Base-by-base conservation (phyloP, 2,113 vertebrate genomes). In the Talpa occidentalis region DNA sequence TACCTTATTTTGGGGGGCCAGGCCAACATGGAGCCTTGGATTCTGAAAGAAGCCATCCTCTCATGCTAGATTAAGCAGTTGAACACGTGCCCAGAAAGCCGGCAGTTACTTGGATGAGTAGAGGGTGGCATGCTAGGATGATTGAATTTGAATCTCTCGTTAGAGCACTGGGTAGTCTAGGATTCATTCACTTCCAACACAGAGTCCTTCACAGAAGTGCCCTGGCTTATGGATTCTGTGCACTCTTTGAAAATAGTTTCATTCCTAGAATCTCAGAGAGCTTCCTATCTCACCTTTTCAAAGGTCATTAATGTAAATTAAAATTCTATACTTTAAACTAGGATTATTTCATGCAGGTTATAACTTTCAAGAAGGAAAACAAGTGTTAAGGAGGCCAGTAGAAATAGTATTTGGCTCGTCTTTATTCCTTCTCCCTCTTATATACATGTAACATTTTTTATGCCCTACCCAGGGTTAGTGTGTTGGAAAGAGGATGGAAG, bases 71-170 rank as follows among this genome's bases (percentile, higher is more conserved):
- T 94, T 86, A 95, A 92, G 82, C 78, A 80, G 59, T 77, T 98
- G 95, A 97, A 95, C 54, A 44, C 49, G 47, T 97, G 93, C 93
- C 94, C 77, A 42, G 47, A 96, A 94, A 95, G 83, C 96, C 79
- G 17, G 70, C 3, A 17, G 62, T 97, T 97, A 73, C 93, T 97
- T 97, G 96, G 72, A 92, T 94, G 67, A 95, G 77, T 70, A 84
- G 82, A 76, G 64, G 62, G 93, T 96, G 64, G 93, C 77, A 30
- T 87, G 88, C 86, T 2, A 54, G 0, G 0, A 93, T 97, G 95
- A 97, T 6, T 97, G 94, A 96, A 95, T 97, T 95, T 97, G 89
- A 96, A 92, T 96, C 77, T 93, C 44, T 95, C 74, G 3, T 49
- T 95, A 96, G 84, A 94, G 42, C 62, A 92, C 37, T 0, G 10